A percentile compares a stretch with the other conserved stretches of the same genome.
Conservation (phyloP, 2,797 vertebrate genomes). For the Sebastes dallii region DNA sequence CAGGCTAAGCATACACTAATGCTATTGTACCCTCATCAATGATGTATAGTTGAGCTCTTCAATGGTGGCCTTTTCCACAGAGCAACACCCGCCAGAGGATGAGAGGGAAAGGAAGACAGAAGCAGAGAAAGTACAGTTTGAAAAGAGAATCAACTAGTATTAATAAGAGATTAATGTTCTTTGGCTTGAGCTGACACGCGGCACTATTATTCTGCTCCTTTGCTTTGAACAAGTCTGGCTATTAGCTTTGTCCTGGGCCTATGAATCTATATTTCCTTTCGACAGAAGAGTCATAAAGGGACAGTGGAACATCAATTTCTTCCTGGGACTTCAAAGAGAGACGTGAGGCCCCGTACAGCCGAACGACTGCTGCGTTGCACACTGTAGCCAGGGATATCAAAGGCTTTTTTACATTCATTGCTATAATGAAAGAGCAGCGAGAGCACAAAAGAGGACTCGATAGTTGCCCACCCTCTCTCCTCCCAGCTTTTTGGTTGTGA, state of each 20-base stretch:
- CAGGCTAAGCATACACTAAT: constrained; percentile 75
- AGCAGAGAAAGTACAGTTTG: constrained; percentile 56
- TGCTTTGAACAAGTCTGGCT: constrained; percentile 64
- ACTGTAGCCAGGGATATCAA: constrained; percentile 70
- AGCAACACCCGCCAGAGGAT: constrained; percentile 51
- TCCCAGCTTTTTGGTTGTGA: constrained; percentile 72
- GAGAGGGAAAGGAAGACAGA: constrained; percentile 38
- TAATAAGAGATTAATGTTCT: constrained; percentile 78
- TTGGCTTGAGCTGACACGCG: constrained; percentile 61
- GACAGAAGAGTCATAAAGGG: constrained; percentile 74
- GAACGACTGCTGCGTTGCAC: constrained; percentile 61
- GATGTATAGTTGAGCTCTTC: constrained; percentile 76
- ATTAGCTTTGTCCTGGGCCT: constrained; percentile 71
- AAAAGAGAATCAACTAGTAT: constrained; percentile 75
- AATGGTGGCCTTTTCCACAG: constrained; percentile 63
- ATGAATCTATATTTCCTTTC: constrained; percentile 77
- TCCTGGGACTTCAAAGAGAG: constrained; percentile 74
- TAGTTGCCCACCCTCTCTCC: constrained; percentile 68
- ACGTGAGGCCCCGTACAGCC: constrained; percentile 56
- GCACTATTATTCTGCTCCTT: constrained; percentile 66
- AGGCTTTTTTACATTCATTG: constrained; percentile 74
- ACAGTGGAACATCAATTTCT: constrained; percentile 78
- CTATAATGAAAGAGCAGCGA: constrained; percentile 75
- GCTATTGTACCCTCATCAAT: constrained; percentile 79
- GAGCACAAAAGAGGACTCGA: constrained; percentile 72